A percentile compares a stretch with the other conserved stretches of the same genome.
Conservation (phyloP, 23 tunicate species). For the Ascidia mentula region DNA sequence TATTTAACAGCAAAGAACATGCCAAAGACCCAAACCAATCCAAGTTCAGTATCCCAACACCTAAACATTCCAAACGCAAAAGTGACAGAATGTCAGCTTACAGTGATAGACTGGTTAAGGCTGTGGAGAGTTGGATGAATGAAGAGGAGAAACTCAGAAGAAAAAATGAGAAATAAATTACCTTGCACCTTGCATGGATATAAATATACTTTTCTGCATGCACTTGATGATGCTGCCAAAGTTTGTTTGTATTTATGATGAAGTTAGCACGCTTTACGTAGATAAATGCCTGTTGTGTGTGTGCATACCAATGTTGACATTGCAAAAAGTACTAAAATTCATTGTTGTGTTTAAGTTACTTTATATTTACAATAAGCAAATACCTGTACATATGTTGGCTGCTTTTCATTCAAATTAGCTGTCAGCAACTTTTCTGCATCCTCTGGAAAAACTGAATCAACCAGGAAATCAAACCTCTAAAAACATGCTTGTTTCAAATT, state of each 20-base stretch:
- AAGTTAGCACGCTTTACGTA: too few species aligned
- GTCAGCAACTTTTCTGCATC: slow-evolving; percentile 45
- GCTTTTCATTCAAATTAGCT: slow-evolving; percentile 27
- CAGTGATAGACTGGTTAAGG: slow-evolving; percentile 19
- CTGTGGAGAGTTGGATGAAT: slow-evolving; percentile 25
- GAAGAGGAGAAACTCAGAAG: not conserved
- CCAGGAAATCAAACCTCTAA: slow-evolving; percentile 37
- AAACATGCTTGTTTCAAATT: not conserved
- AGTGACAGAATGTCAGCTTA: slow-evolving; percentile 19
- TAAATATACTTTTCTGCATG: not conserved
- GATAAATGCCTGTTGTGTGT: not conserved
- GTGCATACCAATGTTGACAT: not conserved
- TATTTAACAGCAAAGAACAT: not conserved
- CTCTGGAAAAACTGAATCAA: slow-evolving; percentile 78
- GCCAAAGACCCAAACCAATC: not conserved
- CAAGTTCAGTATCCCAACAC: slow-evolving; percentile 13
- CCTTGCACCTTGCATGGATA: not conserved
- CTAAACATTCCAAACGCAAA: slow-evolving; percentile 12
- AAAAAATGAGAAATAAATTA: not conserved
- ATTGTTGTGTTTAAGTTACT: too few species aligned
- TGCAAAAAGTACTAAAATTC: not conserved
- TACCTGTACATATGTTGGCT: slow-evolving; percentile 64
- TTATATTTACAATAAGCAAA: not conserved
- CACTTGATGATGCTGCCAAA: not conserved
- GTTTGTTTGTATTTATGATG: not conserved